Evolutionary conservation across 2,888 invertebrate genomes (phyloP), one percentile per base, ranked within the genome.

Genomic region (Brenthis daphne): DNA sequence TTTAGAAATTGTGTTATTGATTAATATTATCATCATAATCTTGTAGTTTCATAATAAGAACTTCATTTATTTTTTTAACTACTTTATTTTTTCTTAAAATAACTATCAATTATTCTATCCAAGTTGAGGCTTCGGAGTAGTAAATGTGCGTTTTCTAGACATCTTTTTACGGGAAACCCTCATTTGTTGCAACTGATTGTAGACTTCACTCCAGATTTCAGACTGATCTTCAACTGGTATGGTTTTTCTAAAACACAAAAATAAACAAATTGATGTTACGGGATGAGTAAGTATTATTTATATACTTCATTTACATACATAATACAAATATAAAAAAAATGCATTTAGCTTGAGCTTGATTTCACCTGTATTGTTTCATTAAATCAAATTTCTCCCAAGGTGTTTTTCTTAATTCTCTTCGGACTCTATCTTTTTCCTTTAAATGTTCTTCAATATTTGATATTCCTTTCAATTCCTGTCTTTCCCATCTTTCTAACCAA

Each of bases 361-460:
- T 14, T 68, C 79, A 95, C 94, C 98, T 96, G 85, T 99, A 99
- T 70, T 96, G 94, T 85, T 97, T 97, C 98, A 99, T 98, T 65
- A 99, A 90, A 88, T 99, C 99, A 87, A 95, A 97, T 92, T 98
- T 96, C 82, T 97, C 97, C 95, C 96, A 97, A 0, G 97, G 97
- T 75, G 94, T 96, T 56, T 93, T 94, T 48, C 94, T 82, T 64
- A 93, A 82, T 73, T 94, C 90, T 6, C 95, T 94, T 65, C 94
- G 93, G 33, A 86, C 82, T 74, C 86, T 81, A 56, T 90, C 90
- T 74, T 94, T 94, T 24, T 92, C 87, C 73, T 89, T 94, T 2
- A 95, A 78, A 76, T 93, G 80, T 71, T 94, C 93, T 68, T 94
- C 94, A 48, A 95, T 89, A 71, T 95, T 94, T 48, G 94, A 87